Base-by-base conservation (phyloP, 35 echinoderm and acorn worm genomes). In the Amphiura filiformis region DNA sequence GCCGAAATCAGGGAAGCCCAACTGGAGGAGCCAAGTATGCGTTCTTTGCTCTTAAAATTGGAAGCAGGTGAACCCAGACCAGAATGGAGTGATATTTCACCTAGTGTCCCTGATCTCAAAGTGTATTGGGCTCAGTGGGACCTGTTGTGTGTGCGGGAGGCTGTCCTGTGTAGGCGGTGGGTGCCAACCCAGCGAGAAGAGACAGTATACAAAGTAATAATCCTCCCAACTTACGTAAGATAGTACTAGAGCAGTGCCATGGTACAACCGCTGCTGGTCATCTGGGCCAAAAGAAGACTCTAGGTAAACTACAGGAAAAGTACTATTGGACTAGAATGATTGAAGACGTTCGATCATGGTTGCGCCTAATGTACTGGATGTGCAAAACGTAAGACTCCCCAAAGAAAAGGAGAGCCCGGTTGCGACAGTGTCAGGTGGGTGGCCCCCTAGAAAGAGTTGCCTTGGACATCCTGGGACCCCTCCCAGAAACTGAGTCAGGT, bases 391-490 rank as follows among this genome's bases (percentile, higher is more conserved):
- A 83, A 83, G 81, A 34, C 13, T 23, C 38, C 81, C 38, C 81
- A 28, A 49, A 52, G 34, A 83, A 39, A 34, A 42, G 41, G 26
- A 39, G 81, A 39, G 81, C 81, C 18, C 38, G 31, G 14, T 33
- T 83, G 32, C 22, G 37, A 31, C 81, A 83, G 44, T 70, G 4
- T 26, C 61, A 30, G 15, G 61, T 70, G 4, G 61, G 61, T 2
- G 61, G 61, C 28, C 61, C 89, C 13, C 0, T 81, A 18, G 20
- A 86, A 13, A 34, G 78, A 36, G 84, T 92, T 3, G 90, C 76
- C 30, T 81, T 87, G 0, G 83, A 92, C 39, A 41, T 92, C n/a
- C 9, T 86, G 20, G 84, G 89, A 33, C 89, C 89, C 0, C 76
- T 91, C 0, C 82, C 89, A 32, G 61, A 84, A 37, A 91, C 89